Conservation (phyloP, 37 sponge, comb jelly and placozoan genomes). For the Oopsacas minuta region DNA sequence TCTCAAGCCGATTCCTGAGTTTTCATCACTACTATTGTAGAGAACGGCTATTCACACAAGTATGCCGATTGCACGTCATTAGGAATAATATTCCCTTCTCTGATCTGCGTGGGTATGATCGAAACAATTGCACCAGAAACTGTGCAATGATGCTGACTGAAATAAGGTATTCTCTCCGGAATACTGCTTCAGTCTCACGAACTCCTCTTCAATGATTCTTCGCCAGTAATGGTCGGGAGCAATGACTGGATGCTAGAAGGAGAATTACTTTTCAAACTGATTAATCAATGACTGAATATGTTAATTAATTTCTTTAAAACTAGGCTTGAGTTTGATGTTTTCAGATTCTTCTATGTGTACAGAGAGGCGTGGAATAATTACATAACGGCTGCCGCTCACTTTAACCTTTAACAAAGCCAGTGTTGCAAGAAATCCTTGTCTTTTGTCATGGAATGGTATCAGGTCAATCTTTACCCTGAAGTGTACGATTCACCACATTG, state of each 20-base stretch:
- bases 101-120: not conserved
- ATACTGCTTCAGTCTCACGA: constrained; percentile 18
- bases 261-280: not conserved
- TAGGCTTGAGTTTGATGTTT: not conserved
- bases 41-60: constrained; percentile 2
- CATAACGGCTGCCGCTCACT: not conserved
- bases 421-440: not conserved
- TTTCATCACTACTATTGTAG: constrained; percentile 17
- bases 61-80: not conserved
- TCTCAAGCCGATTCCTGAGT: not conserved
- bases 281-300: constrained; percentile 8
- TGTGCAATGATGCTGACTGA: not conserved
- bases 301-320: not conserved
- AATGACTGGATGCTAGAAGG: not conserved
- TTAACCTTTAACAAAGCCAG: constrained; percentile 13
- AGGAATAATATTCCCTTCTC: not conserved
- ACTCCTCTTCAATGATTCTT: constrained; percentile 9
- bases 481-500: constrained; percentile 7
- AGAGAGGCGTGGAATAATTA: not conserved
- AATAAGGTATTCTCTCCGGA: not conserved
- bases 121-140: not conserved
- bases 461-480: not conserved
- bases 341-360: not conserved
- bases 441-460: not conserved
- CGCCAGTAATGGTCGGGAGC: not conserved